These are phyloP conservation scores for Eurois occulta DNA, from an alignment of 2,888 invertebrate species.

Conservation along the genomic window DNA sequence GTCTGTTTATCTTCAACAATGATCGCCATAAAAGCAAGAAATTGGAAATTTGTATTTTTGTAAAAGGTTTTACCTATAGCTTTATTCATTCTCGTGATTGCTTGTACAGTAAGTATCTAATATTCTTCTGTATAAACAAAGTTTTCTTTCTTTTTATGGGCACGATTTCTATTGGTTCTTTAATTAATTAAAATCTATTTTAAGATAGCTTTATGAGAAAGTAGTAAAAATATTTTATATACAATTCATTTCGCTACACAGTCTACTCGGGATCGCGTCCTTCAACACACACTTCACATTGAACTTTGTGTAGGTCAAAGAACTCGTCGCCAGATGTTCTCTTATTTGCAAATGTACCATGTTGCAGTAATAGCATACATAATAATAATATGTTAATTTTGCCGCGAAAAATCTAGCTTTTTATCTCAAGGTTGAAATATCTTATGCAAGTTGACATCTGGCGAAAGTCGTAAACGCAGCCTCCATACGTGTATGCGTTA, in stretches of 20 bases:
- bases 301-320: conserved; percentile 56
- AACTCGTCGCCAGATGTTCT: conserved; percentile 44
- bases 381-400: conserved; percentile 48
- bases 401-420: conserved; percentile 18
- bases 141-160: not conserved
- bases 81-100: not conserved
- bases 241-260: conserved; percentile 22
- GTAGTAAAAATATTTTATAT: conserved; percentile 26
- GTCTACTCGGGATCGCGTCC: conserved; percentile 40
- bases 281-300: conserved; percentile 52
- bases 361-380: conserved; percentile 44
- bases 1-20: conserved; percentile 26
- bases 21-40: conserved; percentile 4
- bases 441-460: conserved; percentile 40
- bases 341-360: conserved; percentile 42
- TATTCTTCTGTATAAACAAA: not conserved
- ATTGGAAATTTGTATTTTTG: conserved; percentile 18
- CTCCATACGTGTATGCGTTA: conserved; percentile 58
- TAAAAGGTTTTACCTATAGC: conserved; percentile 1
- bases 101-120: not conserved
- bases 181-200: conserved; percentile 22
- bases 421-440: conserved; percentile 45
- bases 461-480: conserved; percentile 66
- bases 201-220: conserved; percentile 18
- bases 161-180: conserved; percentile 9